phyloP scores from a whole-genome alignment of 2,888 invertebrate genomes.

The Spicauda simplicius region DNA sequence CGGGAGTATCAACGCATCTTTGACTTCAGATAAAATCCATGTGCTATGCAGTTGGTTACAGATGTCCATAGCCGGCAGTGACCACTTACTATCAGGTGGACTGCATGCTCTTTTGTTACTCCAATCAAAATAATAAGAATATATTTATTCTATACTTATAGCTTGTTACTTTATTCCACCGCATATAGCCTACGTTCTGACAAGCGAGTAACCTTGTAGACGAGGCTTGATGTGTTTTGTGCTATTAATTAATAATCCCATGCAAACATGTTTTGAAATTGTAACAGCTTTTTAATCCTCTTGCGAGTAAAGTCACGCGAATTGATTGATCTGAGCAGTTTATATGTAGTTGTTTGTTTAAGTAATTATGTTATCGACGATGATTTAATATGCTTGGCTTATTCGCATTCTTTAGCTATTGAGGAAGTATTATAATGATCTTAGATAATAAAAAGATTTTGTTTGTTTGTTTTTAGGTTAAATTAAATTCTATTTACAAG shows the following conservation, averaged over 20 bases:
- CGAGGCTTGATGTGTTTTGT: conserved; percentile 20
- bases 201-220: conserved; percentile 9
- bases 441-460: too few relatives aligned
- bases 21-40: too few relatives aligned
- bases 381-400: conserved; percentile 14
- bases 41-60: too few relatives aligned
- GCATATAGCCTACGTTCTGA: conserved; percentile 8
- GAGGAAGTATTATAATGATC: too few relatives aligned
- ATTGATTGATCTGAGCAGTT: conserved; percentile 35
- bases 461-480: too few relatives aligned
- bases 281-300: conserved; percentile 37
- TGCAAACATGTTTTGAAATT: conserved; percentile 38
- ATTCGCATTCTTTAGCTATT: not conserved
- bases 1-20: too few relatives aligned
- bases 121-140: too few relatives aligned
- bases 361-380: conserved; percentile 27
- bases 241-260: conserved; percentile 36
- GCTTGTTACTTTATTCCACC: not conserved
- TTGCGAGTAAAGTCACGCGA: conserved; percentile 30
- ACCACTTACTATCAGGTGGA: too few relatives aligned
- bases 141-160: not conserved
- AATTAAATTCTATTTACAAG: too few relatives aligned
- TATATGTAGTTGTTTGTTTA: conserved; percentile 29
- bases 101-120: too few relatives aligned
- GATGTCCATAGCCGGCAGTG: too few relatives aligned